These are phyloP conservation scores for Melanotus villosus DNA, from an alignment of 2,888 invertebrate genomes.

Conservation along the genomic window DNA sequence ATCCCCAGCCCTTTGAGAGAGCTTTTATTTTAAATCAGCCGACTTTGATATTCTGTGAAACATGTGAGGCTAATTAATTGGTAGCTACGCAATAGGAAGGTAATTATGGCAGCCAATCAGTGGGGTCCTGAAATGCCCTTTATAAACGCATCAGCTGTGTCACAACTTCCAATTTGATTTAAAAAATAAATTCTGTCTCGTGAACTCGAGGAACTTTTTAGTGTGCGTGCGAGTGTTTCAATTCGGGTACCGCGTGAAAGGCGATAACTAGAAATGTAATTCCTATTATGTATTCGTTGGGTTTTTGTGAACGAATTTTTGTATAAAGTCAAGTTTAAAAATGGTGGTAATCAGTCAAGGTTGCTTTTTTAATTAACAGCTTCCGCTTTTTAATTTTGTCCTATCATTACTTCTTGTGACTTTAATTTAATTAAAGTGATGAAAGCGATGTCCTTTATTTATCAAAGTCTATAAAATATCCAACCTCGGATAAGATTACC, in stretches of 20 bases:
- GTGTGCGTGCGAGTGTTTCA: no score
- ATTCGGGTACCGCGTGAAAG: no score
- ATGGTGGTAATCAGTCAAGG: constrained; percentile 60
- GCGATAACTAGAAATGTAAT: no score
- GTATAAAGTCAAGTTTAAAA: constrained; percentile 49
- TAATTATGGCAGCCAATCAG: constrained; percentile 54
- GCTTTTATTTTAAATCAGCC: constrained; percentile 56
- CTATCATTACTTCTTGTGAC: constrained; percentile 62
- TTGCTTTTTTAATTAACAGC: constrained; percentile 64
- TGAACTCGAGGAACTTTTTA: not conserved
- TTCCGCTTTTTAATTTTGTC: constrained; percentile 64
- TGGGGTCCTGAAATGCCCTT: constrained; percentile 40
- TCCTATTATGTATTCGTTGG: not conserved
- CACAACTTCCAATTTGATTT: constrained; percentile 36
- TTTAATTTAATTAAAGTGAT: constrained; percentile 63
- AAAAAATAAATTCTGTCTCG: constrained; percentile 21
- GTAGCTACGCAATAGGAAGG: constrained; percentile 50
- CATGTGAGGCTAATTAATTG: constrained; percentile 53
- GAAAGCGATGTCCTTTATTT: constrained; percentile 60
- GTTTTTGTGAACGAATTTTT: constrained; percentile 2
- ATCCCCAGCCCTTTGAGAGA: constrained; percentile 54
- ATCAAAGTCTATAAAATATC: constrained; percentile 56
- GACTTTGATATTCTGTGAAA: constrained; percentile 50
- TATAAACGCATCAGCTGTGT: constrained; percentile 34
- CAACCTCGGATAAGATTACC: constrained; percentile 37